A percentile compares a stretch with the other conserved stretches of the same genome.
Conservation (phyloP, 2,797 vertebrate species). For the Acestrorhynchus altus region DNA sequence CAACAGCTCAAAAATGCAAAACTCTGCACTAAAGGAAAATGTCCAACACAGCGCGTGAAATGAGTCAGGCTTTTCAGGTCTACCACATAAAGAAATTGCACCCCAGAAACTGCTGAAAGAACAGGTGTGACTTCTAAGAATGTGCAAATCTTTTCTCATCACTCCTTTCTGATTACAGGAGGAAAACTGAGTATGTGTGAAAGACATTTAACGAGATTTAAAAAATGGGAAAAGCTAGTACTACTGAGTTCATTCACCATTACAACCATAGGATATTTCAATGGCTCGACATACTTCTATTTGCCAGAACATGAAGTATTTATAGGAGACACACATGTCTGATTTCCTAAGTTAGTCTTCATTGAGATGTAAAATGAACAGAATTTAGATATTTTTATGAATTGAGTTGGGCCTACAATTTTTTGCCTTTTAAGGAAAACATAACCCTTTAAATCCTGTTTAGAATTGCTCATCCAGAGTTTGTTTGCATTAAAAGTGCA, state of each 20-base stretch:
- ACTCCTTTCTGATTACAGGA: neutral
- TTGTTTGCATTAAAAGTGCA: no score
- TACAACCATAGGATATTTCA: no score
- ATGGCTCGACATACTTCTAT: no score
- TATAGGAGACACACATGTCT: no score
- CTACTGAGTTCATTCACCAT: neutral
- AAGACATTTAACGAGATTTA: neutral
- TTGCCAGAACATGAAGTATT: no score
- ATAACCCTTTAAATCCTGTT: no score
- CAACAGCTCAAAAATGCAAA: conserved; percentile 32
- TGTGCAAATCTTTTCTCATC: neutral
- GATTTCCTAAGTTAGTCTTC: no score
- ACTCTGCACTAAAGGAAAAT: conserved; percentile 33
- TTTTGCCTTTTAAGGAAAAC: no score
- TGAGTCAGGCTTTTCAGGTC: conserved; percentile 43
- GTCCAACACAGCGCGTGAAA: conserved; percentile 40
- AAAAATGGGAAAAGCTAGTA: neutral
- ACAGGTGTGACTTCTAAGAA: conserved; percentile 29
- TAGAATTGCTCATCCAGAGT: no score
- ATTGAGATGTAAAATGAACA: no score
- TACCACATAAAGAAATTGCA: conserved; percentile 42
- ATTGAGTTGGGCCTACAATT: no score
- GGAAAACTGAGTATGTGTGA: neutral
- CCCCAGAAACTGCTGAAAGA: conserved; percentile 27
- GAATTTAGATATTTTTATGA: no score